phyloP scores from a whole-genome alignment of 2,888 invertebrate genomes.

The Teleiodes luculella region DNA sequence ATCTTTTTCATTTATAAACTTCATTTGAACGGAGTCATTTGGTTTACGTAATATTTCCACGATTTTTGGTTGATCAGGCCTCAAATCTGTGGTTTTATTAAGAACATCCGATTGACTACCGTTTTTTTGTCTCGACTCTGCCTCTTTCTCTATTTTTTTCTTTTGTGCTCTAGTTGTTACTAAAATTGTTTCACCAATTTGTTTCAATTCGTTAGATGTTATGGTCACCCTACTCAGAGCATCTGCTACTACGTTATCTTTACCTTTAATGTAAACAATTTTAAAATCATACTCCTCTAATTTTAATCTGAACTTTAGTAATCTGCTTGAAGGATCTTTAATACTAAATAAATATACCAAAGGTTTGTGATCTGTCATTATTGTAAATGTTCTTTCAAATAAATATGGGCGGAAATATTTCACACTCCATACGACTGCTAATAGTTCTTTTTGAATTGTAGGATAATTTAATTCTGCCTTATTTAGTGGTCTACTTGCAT shows the following conservation, averaged over 20 bases:
- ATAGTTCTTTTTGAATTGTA: conserved; percentile 20
- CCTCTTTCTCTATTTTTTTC: conserved; percentile 3
- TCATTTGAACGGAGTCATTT: neutral
- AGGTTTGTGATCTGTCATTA: conserved; percentile 23
- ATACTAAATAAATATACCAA: conserved; percentile 19
- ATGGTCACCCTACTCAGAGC: conserved; percentile 6
- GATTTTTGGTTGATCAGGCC: conserved; percentile 17
- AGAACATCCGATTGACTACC: too few species aligned
- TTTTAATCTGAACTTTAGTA: conserved; percentile 11
- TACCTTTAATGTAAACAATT: conserved; percentile 11
- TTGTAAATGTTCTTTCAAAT: conserved; percentile 18
- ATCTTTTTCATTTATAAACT: neutral
- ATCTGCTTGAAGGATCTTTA: conserved; percentile 17
- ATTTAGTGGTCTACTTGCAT: conserved; percentile 22
- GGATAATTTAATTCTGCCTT: conserved; percentile 21
- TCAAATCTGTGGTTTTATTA: neutral
- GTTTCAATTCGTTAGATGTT: conserved; percentile 14
- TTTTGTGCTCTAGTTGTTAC: conserved; percentile 11
- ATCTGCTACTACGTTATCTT: conserved; percentile 15
- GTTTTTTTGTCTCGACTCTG: neutral
- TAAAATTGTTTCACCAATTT: conserved; percentile 10
- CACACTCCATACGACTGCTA: conserved; percentile 21
- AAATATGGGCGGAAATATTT: conserved; percentile 23
- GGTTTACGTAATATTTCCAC: conserved; percentile 11
- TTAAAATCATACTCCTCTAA: conserved; percentile 17